These are phyloP conservation scores for Cataglyphis altisquamis DNA, from an alignment of 2,888 invertebrate species.

Conservation along the genomic window DNA sequence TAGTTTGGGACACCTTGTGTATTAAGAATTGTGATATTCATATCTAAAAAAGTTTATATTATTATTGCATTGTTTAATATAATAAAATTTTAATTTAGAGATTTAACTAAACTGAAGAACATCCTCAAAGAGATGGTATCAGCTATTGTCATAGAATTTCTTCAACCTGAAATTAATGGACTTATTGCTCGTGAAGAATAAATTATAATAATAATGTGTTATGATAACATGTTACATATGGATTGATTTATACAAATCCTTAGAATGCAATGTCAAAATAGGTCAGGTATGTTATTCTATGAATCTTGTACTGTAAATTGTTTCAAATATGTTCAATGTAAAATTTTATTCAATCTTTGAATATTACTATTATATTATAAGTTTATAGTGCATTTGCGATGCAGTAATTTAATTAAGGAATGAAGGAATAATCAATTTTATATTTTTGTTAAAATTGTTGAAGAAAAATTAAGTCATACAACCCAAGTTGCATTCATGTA, in stretches of 20 bases:
- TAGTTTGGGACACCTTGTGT: background rate
- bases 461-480: background rate
- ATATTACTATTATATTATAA: conserved; percentile 5
- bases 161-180: conserved; percentile 92
- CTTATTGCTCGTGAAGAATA: conserved; percentile 86
- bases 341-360: background rate
- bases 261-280: background rate
- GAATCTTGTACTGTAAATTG: background rate
- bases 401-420: conserved; percentile 4
- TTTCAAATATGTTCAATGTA: background rate
- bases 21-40: background rate
- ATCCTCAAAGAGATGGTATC: conserved; percentile 92
- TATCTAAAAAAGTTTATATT: conserved; percentile 13
- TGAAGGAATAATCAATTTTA: background rate
- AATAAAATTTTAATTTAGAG: conserved; percentile 86
- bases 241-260: background rate
- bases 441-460: conserved; percentile 22
- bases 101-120: conserved; percentile 88
- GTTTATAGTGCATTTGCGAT: background rate
- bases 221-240: background rate
- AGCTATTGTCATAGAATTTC: conserved; percentile 92
- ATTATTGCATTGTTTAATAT: background rate
- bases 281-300: background rate
- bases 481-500: background rate
- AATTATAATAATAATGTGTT: conserved; percentile 55